Evolutionary conservation across 2,797 vertebrate genomes (phyloP).

Genomic region (Thripadectes ignobilis): DNA sequence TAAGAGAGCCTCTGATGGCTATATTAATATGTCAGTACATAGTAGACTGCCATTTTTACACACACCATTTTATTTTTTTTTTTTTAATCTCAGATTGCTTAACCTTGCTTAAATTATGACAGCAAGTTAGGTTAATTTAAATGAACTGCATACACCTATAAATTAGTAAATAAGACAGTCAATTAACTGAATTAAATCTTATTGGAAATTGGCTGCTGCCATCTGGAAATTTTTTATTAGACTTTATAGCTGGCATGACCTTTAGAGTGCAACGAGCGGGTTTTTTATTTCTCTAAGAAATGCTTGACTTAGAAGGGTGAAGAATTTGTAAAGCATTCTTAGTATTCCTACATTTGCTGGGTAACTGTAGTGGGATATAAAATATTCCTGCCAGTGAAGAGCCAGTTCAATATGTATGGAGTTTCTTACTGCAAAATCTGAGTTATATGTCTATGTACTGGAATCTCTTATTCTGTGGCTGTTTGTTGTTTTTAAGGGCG

Average conservation of each 20-base stretch:
- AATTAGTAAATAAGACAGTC: slow-evolving; percentile 73
- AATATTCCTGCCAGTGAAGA: not conserved
- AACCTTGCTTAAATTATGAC: slow-evolving; percentile 61
- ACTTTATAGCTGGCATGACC: slow-evolving; percentile 51
- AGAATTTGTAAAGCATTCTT: slow-evolving; percentile 18
- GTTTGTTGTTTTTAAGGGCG: no score
- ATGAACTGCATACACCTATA: slow-evolving; percentile 60
- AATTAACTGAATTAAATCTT: slow-evolving; percentile 70
- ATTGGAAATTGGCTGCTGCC: slow-evolving; percentile 64
- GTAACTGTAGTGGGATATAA: not conserved
- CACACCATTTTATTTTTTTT: not conserved
- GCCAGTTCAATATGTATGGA: not conserved
- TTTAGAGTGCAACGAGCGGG: slow-evolving; percentile 16
- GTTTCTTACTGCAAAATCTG: not conserved
- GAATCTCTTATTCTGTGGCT: not conserved
- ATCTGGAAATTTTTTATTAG: slow-evolving; percentile 68
- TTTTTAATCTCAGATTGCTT: not conserved
- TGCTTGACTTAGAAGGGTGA: not conserved
- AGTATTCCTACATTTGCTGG: not conserved
- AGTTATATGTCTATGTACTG: not conserved
- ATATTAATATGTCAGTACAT: not conserved
- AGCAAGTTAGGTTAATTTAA: slow-evolving; percentile 67
- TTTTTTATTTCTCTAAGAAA: slow-evolving; percentile 37
- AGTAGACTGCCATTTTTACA: not conserved
- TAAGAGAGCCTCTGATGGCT: not conserved